Percentiles rank a stretch among this genome's conserved stretches.
These are phyloP conservation scores for Rhopilema esculentum DNA, from an alignment of 30 jellyfish, hydroid and myxozoan species.

Conservation along the genomic window DNA sequence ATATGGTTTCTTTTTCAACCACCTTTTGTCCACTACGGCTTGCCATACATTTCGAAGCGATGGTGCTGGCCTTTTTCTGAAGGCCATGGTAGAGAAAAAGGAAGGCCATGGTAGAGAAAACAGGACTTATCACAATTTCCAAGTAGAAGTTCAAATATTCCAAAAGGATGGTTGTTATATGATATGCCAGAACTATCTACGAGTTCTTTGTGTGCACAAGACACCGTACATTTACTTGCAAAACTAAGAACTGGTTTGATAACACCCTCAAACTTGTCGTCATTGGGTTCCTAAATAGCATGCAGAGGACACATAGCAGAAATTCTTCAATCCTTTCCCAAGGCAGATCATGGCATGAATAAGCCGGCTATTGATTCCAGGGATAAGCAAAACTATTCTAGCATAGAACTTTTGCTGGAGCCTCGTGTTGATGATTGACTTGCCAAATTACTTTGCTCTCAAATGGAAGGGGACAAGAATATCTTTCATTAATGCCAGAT, in stretches of 20 bases:
- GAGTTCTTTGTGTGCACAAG: conserved; percentile 34
- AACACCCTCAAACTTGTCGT: conserved; percentile 34
- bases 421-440: conserved; percentile 51
- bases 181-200: conserved; percentile 34
- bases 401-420: conserved; percentile 42
- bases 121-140: conserved; percentile 8
- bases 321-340: conserved; percentile 31
- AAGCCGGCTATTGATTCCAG: conserved; percentile 37
- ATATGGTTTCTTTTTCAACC: too few relatives aligned
- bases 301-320: conserved; percentile 63
- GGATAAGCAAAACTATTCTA: conserved; percentile 57
- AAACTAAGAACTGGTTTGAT: conserved; percentile 39
- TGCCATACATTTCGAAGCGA: neutral
- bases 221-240: conserved; percentile 47
- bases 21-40: too few relatives aligned
- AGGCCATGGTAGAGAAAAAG: neutral
- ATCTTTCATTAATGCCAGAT: conserved; percentile 43
- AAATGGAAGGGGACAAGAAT: conserved; percentile 18
- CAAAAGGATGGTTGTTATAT: conserved; percentile 24
- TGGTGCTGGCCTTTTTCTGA: neutral
- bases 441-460: neutral
- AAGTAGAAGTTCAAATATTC: conserved; percentile 25
- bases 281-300: conserved; percentile 45
- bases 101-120: neutral
- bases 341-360: conserved; percentile 57